Evolutionary conservation across 2,888 invertebrate species (phyloP).

Genomic region (Drosophila flavopinicola): DNA sequence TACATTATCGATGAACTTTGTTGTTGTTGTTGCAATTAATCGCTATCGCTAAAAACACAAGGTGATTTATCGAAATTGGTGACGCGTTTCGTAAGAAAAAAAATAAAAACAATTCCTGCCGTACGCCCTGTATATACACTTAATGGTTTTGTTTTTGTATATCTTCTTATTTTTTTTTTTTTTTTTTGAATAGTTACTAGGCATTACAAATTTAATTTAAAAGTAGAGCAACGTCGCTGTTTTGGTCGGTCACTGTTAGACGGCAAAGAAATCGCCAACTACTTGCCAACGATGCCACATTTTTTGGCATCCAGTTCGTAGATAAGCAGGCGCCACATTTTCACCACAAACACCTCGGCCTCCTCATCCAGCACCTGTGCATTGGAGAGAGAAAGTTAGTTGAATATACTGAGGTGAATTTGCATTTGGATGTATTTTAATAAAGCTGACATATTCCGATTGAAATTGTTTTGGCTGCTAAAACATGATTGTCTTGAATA

Average conservation of each 20-base stretch:
- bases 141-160: slow-evolving; percentile 12
- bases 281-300: slow-evolving; percentile 88
- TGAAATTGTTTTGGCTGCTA: too few relatives aligned
- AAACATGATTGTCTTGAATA: too few relatives aligned
- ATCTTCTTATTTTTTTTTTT: background rate
- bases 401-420: background rate
- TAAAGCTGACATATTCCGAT: too few relatives aligned
- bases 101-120: slow-evolving; percentile 30
- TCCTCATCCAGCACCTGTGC: slow-evolving; percentile 98
- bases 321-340: slow-evolving; percentile 99
- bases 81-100: slow-evolving; percentile 16
- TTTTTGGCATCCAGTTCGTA: slow-evolving; percentile 99
- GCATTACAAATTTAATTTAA: slow-evolving; percentile 57
- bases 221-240: slow-evolving; percentile 40
- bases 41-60: slow-evolving; percentile 44
- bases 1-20: slow-evolving; percentile 49
- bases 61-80: slow-evolving; percentile 23
- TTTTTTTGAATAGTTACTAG: slow-evolving; percentile 41
- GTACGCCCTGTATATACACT: slow-evolving; percentile 48
- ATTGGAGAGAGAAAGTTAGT: background rate
- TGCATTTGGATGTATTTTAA: slow-evolving; percentile 4
- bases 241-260: slow-evolving; percentile 19
- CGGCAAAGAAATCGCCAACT: slow-evolving; percentile 10
- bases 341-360: slow-evolving; percentile 99
- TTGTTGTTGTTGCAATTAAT: slow-evolving; percentile 47